These are phyloP conservation scores for Baryphthengus martii DNA, from an alignment of 2,113 vertebrate species.

Conservation along the genomic window DNA sequence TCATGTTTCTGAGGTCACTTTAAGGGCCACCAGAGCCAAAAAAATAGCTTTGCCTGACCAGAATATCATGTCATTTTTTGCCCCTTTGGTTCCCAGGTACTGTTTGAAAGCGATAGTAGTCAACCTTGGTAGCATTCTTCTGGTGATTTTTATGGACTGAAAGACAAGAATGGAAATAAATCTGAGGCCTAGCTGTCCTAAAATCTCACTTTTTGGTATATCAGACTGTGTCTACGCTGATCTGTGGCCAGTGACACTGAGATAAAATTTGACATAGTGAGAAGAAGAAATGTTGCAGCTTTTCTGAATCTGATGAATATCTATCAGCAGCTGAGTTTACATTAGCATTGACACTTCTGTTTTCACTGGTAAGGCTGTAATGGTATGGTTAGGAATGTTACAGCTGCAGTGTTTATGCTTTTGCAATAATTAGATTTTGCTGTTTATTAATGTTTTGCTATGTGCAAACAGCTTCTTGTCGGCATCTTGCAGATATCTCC, in stretches of 20 bases:
- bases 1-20: neutral
- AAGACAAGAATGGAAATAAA: neutral
- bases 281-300: neutral
- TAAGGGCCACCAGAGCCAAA: neutral
- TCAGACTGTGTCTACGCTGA: neutral
- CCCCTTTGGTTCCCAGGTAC: neutral
- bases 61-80: neutral
- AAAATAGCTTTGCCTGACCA: neutral
- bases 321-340: conserved; percentile 61
- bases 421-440: conserved; percentile 40
- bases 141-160: neutral
- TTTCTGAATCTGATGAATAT: conserved; percentile 57
- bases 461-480: neutral
- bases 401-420: conserved; percentile 43
- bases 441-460: conserved; percentile 38
- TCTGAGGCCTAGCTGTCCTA: neutral
- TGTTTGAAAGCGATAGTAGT: neutral
- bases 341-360: conserved; percentile 30
- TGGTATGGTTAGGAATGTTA: conserved; percentile 22
- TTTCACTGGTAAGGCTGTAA: conserved; percentile 37
- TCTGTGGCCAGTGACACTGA: neutral
- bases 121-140: neutral
- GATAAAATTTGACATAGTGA: neutral
- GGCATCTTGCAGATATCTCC: neutral
- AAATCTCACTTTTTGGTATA: neutral